Conservation (phyloP, 1,140 invertebrate species). For the Lepidurus apus region DNA sequence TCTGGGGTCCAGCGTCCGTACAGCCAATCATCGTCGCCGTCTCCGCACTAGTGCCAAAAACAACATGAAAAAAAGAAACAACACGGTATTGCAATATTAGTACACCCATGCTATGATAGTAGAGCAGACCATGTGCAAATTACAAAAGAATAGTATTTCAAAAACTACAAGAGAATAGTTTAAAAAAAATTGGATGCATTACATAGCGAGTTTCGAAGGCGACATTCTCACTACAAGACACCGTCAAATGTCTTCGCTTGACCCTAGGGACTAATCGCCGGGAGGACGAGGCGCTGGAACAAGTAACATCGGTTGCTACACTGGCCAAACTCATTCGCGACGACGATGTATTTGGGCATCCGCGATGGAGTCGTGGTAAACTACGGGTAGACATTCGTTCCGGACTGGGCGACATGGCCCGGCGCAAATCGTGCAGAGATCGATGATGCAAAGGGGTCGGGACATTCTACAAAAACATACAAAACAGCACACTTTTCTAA, state of each 20-base stretch:
- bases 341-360: slow-evolving; percentile 35
- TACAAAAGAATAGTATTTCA: slow-evolving; percentile 24
- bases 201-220: slow-evolving; percentile 39
- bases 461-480: slow-evolving; percentile 4
- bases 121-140: background rate
- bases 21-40: slow-evolving; percentile 45
- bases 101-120: background rate
- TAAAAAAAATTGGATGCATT: background rate
- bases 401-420: slow-evolving; percentile 1
- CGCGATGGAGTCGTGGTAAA: background rate
- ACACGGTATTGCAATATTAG: background rate
- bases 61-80: background rate
- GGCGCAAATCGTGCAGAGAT: slow-evolving; percentile 8
- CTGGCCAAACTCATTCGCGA: slow-evolving; percentile 34
- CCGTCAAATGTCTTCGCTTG: slow-evolving; percentile 79
- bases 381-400: slow-evolving; percentile 7
- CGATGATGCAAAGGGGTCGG: background rate
- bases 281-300: slow-evolving; percentile 37
- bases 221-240: slow-evolving; percentile 61
- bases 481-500: background rate
- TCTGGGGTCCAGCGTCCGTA: slow-evolving; percentile 56
- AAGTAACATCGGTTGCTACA: slow-evolving; percentile 34
- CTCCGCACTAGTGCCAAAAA: background rate
- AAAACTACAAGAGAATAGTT: background rate
- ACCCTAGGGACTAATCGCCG: slow-evolving; percentile 64